A percentile compares a stretch with the other conserved stretches of the same genome.
These are phyloP conservation scores for Galago senegalensis DNA, from an alignment of 2,797 vertebrate genomes.

Conservation along the genomic window DNA sequence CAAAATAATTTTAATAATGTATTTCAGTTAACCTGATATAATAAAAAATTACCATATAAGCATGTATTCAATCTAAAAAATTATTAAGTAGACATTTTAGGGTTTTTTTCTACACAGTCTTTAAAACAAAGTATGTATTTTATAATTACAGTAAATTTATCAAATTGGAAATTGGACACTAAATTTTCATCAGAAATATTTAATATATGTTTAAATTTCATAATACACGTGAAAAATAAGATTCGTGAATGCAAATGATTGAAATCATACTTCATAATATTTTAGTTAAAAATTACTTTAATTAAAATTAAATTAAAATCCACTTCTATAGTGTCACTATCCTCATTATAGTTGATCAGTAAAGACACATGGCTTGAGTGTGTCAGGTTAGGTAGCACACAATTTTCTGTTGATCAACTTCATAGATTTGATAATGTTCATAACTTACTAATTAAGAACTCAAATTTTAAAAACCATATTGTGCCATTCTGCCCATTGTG, in stretches of 20 bases:
- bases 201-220: background rate
- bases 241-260: background rate
- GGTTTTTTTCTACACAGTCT: background rate
- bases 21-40: background rate
- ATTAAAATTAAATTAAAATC: background rate
- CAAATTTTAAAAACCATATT: background rate
- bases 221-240: background rate
- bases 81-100: background rate
- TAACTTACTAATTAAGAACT: background rate
- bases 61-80: background rate
- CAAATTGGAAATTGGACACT: background rate
- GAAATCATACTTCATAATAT: background rate
- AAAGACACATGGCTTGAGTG: background rate
- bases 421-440: background rate
- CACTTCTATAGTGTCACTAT: background rate
- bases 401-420: background rate
- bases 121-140: background rate
- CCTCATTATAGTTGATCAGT: background rate
- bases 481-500: background rate
- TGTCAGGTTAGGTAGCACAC: background rate
- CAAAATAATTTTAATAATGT: background rate
- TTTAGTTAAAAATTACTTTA: background rate
- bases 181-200: conserved; percentile 3
- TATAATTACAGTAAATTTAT: background rate
- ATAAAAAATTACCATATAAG: background rate